A percentile compares a stretch with the other conserved stretches of the same genome.
Evolutionary conservation across 2,113 vertebrate genomes (phyloP).

Genomic region (Tautogolabrus adspersus): DNA sequence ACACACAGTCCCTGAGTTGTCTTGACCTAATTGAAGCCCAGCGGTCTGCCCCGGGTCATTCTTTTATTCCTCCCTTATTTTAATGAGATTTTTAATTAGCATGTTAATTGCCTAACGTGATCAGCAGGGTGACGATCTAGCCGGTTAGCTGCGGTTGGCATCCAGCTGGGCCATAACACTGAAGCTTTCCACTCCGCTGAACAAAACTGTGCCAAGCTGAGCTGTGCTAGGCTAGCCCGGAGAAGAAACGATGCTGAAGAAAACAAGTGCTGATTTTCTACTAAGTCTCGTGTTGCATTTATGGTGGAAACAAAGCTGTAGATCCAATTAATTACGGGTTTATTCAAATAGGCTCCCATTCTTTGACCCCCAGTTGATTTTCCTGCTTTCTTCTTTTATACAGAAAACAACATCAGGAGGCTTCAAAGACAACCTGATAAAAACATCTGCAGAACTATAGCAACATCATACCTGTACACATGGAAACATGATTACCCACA

Average conservation of each 20-base stretch:
- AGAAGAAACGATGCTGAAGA: slow-evolving; percentile 48
- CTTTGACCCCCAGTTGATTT: slow-evolving; percentile 30
- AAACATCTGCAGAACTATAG: neutral
- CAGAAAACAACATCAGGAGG: neutral
- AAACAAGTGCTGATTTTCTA: slow-evolving; percentile 23
- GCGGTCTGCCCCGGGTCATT: slow-evolving; percentile 78
- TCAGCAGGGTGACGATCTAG: slow-evolving; percentile 78
- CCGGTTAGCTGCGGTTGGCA: slow-evolving; percentile 74
- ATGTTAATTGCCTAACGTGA: slow-evolving; percentile 86
- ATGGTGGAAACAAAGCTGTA: slow-evolving; percentile 18
- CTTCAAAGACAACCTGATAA: neutral
- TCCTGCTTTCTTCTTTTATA: slow-evolving; percentile 25
- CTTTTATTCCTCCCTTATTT: slow-evolving; percentile 81
- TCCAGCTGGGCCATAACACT: slow-evolving; percentile 72
- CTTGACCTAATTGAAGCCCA: slow-evolving; percentile 85
- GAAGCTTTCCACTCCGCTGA: slow-evolving; percentile 66
- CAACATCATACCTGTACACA: neutral
- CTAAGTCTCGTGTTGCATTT: slow-evolving; percentile 34
- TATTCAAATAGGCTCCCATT: slow-evolving; percentile 37
- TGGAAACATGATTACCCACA: neutral
- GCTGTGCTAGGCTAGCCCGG: slow-evolving; percentile 51
- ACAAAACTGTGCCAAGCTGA: slow-evolving; percentile 48
- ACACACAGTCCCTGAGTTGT: slow-evolving; percentile 49
- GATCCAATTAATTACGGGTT: slow-evolving; percentile 45
- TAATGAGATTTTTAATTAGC: slow-evolving; percentile 89